These are phyloP conservation scores for Oegoconia quadripuncta DNA, from an alignment of 2,888 invertebrate species.

Conservation along the genomic window DNA sequence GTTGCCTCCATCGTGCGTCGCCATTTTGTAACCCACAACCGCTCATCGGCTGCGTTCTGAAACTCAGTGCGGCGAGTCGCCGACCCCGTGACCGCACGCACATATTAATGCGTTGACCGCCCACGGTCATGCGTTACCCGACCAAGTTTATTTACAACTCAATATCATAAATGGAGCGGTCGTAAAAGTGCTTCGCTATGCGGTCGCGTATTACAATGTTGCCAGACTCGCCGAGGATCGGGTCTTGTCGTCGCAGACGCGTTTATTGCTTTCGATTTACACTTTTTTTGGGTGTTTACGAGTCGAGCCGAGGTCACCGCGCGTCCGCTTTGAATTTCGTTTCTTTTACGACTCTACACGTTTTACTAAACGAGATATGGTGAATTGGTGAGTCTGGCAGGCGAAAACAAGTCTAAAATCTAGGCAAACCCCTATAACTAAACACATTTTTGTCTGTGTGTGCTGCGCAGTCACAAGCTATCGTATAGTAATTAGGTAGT, in stretches of 20 bases:
- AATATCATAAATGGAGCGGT: slow-evolving; percentile 32
- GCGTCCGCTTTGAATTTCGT: slow-evolving; percentile 60
- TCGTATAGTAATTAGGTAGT: not conserved
- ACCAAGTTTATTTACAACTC: slow-evolving; percentile 47
- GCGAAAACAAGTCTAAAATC: slow-evolving; percentile 4
- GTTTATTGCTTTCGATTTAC: slow-evolving; percentile 68
- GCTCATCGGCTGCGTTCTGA: slow-evolving; percentile 38
- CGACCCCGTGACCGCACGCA: slow-evolving; percentile 72
- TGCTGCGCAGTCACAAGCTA: not conserved
- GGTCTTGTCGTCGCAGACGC: slow-evolving; percentile 51
- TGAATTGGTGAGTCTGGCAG: not conserved
- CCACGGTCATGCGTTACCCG: slow-evolving; percentile 61
- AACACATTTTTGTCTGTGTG: not conserved
- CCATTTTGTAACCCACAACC: slow-evolving; percentile 51
- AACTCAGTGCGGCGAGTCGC: slow-evolving; percentile 58
- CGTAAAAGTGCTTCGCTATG: slow-evolving; percentile 23
- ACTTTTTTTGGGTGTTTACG: slow-evolving; percentile 71
- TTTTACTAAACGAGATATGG: slow-evolving; percentile 2
- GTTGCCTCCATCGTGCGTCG: slow-evolving; percentile 27
- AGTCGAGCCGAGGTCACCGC: slow-evolving; percentile 58
- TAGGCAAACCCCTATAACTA: not conserved
- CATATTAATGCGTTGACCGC: slow-evolving; percentile 73
- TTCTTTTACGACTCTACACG: slow-evolving; percentile 34
- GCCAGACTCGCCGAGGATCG: slow-evolving; percentile 41
- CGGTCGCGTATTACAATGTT: slow-evolving; percentile 32